Percentiles rank a stretch among this genome's conserved stretches.
Evolutionary conservation across 2,113 vertebrate genomes (phyloP).

Genomic region (Anarhynchus alexandrinus): DNA sequence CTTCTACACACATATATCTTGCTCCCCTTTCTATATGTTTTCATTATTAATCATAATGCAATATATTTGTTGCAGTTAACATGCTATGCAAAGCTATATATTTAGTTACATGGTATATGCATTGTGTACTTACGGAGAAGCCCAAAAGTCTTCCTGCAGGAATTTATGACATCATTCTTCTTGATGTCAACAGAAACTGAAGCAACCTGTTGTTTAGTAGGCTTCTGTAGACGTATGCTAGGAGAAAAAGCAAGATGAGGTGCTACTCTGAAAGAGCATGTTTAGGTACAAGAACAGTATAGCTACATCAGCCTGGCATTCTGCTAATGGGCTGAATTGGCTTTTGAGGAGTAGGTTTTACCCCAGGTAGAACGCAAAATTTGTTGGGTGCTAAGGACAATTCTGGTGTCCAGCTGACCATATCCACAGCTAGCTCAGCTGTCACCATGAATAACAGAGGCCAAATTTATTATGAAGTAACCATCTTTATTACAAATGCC

Average conservation of each 20-base stretch:
- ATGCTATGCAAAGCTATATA: background rate
- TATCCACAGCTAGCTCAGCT: background rate
- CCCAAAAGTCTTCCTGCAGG: background rate
- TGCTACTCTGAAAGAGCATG: background rate
- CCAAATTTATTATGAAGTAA: background rate
- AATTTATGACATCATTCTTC: background rate
- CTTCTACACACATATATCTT: background rate
- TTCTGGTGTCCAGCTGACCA: rapidly evolving
- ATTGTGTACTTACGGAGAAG: background rate
- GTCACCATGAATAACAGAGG: background rate
- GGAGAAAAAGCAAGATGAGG: background rate
- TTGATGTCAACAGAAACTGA: background rate
- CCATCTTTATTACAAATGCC: background rate
- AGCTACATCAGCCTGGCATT: background rate
- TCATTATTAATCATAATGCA: background rate
- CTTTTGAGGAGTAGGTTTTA: background rate
- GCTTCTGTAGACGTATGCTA: background rate
- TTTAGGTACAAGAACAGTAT: background rate
- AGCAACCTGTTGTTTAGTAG: background rate
- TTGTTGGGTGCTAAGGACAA: background rate
- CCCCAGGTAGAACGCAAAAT: background rate
- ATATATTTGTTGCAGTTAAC: background rate
- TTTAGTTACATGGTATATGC: background rate
- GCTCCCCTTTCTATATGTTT: background rate
- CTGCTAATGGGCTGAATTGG: background rate